Evolutionary conservation across 2,888 invertebrate genomes (phyloP), one percentile per base, ranked within the genome.

Genomic region (Biston stratarius): DNA sequence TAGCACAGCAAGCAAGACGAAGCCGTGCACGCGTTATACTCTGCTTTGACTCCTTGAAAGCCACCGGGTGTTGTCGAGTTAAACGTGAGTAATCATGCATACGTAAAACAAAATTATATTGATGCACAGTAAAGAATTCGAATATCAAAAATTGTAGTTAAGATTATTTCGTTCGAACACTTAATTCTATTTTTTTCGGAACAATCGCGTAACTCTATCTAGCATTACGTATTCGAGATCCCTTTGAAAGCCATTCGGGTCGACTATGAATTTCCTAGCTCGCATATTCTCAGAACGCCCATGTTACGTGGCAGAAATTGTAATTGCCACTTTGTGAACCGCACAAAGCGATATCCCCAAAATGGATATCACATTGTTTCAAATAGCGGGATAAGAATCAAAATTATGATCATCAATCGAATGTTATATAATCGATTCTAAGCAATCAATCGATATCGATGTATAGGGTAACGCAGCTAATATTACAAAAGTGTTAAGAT

Each of bases 221-320:
- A 6, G 61, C 42, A 67, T 67, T 61, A 61, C 52, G 66, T 67
- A 67, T 67, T 45, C 61, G 61, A 49, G 52, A 61, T 47, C 61
- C 66, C 61, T 67, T 67, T 61, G 61, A 57, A 61, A 61, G 47
- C 66, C 45, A 61, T 67, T 61, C 61, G 44, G 57, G 57, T 42
- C 45, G 58, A 45, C 49, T 67, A 61, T 67, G 66, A 67, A 67
- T 67, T 61, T 65, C 53, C 48, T 59, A 56, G 52, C 57, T 60
- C 55, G 56, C 60, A 60, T 65, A 60, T 61, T 60, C 57, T 58
- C 49, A 52, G 40, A 61, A 61, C 9, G 55, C 49, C 48, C 56
- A 59, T 59, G 64, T 59, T 64, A 64, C 64, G 64, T 64, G 64
- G 59, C 40, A 44, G 59, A 60, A 59, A 64, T 64, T 59, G 59